Base-by-base conservation (phyloP, 2,113 vertebrate species). In the Abramis brama region DNA sequence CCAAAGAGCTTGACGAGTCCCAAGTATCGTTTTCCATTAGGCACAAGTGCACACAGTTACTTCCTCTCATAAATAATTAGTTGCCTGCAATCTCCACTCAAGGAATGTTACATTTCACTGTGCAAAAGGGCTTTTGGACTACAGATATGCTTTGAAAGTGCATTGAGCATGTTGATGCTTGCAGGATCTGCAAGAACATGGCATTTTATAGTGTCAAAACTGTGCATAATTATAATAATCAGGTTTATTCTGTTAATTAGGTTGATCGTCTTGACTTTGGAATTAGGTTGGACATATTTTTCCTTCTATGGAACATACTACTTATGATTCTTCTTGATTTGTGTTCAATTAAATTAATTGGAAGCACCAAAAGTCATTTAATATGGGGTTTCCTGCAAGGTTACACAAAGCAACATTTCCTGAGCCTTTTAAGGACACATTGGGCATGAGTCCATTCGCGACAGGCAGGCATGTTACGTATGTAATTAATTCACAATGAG, bases 41-140 rank as follows among this genome's bases (percentile, higher is more conserved):
- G 13, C 15, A 82, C 43, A 7, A 80, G 78, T 3, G 33, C 78
- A 80, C 78, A 79, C 23, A 21, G 6, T 25, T 79, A 81, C 60
- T 82, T 82, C 84, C 84, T 68, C 75, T 78, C 23, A 79, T 85
- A 55, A 85, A 85, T 85, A 85, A 85, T 85, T 85, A 50, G 59
- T 82, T 33, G 25, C 43, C 39, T 66, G 62, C 59, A 68, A 82
- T 66, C 77, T 79, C 77, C 23, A 5, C 77, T 78, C 30, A 39
- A 62, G 36, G 57, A 59, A 60, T 79, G 77, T 79, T 79, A 79
- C 77, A 62, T 79, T 43, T 79, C 33, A 60, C 33, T 62, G 23
- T 79, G 55, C 77, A 62, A 9, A 43, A 60, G 21, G 6, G 55
- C 10, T 36, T 59, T 79, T 2, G 11, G 52, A 33, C 27, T 78